A percentile compares a stretch with the other conserved stretches of the same genome.
phyloP scores from a whole-genome alignment of 2,888 invertebrate species.

The Eurois occulta region DNA sequence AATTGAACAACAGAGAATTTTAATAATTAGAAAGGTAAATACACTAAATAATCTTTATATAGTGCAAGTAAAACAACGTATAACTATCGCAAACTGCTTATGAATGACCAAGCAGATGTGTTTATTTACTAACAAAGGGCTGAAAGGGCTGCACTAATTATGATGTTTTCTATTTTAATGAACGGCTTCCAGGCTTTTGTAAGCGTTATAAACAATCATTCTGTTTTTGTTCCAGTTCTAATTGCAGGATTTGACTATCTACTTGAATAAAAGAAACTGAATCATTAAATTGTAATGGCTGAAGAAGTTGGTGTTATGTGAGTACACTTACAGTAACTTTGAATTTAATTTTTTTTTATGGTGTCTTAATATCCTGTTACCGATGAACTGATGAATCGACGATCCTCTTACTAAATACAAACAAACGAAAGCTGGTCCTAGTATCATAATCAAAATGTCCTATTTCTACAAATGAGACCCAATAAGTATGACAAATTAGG shows the following conservation, averaged over 20 bases:
- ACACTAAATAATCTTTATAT: background rate
- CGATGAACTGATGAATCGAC: too few species aligned
- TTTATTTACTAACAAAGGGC: background rate
- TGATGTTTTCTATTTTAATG: background rate
- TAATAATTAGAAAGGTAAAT: background rate
- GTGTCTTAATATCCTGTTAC: background rate
- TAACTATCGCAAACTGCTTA: background rate
- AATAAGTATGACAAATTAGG: background rate
- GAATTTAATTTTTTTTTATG: too few species aligned
- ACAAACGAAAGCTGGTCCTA: background rate
- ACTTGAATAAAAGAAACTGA: background rate
- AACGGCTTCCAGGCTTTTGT: background rate
- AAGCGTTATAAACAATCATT: background rate
- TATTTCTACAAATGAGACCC: background rate
- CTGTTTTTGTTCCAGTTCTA: slow-evolving; percentile 11
- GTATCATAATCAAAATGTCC: background rate
- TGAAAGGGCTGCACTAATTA: background rate
- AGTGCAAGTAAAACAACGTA: background rate
- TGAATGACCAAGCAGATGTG: background rate
- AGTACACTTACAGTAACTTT: slow-evolving; percentile 22
- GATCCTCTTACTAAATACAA: background rate
- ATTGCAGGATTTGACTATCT: background rate
- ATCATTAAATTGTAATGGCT: slow-evolving; percentile 35
- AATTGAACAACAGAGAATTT: background rate
- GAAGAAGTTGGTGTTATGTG: slow-evolving; percentile 49